phyloP scores from a whole-genome alignment of 2,888 invertebrate genomes.

The Drosophila maculinotata region DNA sequence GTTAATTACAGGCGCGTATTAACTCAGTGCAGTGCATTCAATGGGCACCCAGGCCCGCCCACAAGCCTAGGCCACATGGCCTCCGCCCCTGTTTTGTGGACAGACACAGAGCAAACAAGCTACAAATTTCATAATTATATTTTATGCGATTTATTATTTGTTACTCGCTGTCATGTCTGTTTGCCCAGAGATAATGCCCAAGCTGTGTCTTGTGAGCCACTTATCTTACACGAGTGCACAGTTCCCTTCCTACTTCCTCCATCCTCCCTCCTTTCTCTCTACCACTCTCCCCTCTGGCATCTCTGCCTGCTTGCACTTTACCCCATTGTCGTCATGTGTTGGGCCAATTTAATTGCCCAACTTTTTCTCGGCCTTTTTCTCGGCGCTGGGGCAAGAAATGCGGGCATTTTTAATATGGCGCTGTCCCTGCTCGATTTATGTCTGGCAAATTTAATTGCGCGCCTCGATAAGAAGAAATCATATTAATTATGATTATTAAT shows the following conservation, averaged over 20 bases:
- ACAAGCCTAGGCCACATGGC: conserved; percentile 25
- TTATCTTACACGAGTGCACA: conserved; percentile 42
- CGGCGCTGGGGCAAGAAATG: conserved; percentile 44
- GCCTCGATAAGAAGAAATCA: conserved; percentile 75
- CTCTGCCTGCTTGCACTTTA: conserved; percentile 36
- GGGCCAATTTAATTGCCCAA: conserved; percentile 77
- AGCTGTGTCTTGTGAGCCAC: conserved; percentile 53
- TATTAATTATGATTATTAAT: conserved; percentile 75
- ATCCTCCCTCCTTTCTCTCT: background rate
- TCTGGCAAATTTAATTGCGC: conserved; percentile 63
- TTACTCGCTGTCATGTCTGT: conserved; percentile 75
- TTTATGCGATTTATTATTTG: conserved; percentile 83
- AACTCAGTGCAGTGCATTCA: conserved; percentile 75
- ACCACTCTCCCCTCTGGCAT: background rate
- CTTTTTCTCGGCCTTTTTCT: conserved; percentile 52
- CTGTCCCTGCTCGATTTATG: conserved; percentile 56
- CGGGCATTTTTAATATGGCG: conserved; percentile 64
- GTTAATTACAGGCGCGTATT: conserved; percentile 83
- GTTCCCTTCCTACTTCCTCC: background rate
- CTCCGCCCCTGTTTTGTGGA: background rate
- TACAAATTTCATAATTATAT: conserved; percentile 83
- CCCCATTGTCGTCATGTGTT: conserved; percentile 69
- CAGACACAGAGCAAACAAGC: conserved; percentile 40
- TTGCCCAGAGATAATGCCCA: conserved; percentile 79
- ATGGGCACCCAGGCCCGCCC: conserved; percentile 10